Evolutionary conservation across 2,888 invertebrate species (phyloP).

Genomic region (Nezara viridula): DNA sequence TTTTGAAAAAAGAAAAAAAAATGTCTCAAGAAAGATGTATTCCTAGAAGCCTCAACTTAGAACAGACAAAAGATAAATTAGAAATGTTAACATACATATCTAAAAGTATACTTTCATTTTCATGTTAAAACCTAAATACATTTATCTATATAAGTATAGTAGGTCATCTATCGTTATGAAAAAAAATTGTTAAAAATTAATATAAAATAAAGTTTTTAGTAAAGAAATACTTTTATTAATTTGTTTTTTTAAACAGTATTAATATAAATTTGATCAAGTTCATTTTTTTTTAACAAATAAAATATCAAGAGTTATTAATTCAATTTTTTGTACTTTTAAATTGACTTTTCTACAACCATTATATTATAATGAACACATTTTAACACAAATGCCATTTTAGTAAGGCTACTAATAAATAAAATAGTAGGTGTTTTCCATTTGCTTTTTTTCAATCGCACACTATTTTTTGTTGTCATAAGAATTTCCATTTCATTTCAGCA

Average conservation of each 20-base stretch:
- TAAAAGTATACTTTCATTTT: neutral
- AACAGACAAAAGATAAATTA: neutral
- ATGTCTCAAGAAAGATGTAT: neutral
- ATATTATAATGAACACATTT: no score
- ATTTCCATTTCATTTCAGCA: neutral
- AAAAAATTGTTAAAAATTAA: neutral
- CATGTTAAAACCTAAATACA: neutral
- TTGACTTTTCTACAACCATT: no score
- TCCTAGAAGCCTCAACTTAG: neutral
- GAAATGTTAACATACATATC: neutral
- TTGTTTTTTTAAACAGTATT: neutral
- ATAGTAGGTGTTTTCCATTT: no score
- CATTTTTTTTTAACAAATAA: no score
- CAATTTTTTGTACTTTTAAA: no score
- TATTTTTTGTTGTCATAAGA: neutral
- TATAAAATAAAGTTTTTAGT: neutral
- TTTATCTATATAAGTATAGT: neutral
- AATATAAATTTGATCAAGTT: neutral
- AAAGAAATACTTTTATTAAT: neutral
- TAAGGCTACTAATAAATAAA: no score
- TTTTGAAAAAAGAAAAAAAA: conserved; percentile 44
- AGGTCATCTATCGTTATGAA: neutral
- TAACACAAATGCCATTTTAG: no score
- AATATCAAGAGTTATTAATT: no score
- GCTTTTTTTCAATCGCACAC: neutral